Evolutionary conservation across 2,797 vertebrate genomes (phyloP), one percentile per base, ranked within the genome.

Genomic region (Halcyon leucocephala): DNA sequence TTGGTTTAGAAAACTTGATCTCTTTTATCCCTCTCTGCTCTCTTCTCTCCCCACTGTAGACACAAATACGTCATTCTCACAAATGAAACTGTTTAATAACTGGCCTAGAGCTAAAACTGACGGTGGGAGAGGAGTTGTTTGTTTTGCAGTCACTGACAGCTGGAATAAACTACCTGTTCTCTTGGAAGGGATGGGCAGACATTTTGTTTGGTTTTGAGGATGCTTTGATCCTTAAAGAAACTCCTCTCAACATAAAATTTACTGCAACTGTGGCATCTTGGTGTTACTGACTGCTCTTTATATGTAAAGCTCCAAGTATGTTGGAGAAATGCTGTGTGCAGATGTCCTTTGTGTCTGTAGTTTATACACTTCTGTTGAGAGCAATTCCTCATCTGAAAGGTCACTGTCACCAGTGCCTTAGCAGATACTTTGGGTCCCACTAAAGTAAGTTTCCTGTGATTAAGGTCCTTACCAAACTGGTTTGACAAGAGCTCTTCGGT

Each of bases 111-210:
- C 90, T 93, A 97, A 94, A 97, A 93, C 95, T 90, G 96, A 74
- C 86, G 90, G 92, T 87, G 86, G 49, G 86, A 94, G 83, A 93
- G 64, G 48, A 94, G 78, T 72, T 92, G 89, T 86, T 95, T 95
- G 90, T 86, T 95, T 96, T 93, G 73, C 88, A 79, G 44, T 76
- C 0, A 3, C 95, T 95, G 83, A 96, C 85, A 95, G 92, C 88
- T 97, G 90, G 81, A 96, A 88, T 96, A 94, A 95, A 95, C 94
- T 96, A 96, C 96, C 96, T 96, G 95, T 88, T 95, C 85, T 62
- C 66, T 85, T 84, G 82, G 91, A 95, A 70, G 64, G 62, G 81
- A 96, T 46, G 87, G 89, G 91, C 86, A 88, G 74, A 67, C 76
- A 85, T 82, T 61, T 91, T 86, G 67, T 89, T 95, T 96, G 73